Base-by-base conservation (phyloP, 2,888 invertebrate species). In the Sarcophaga carnaria region DNA sequence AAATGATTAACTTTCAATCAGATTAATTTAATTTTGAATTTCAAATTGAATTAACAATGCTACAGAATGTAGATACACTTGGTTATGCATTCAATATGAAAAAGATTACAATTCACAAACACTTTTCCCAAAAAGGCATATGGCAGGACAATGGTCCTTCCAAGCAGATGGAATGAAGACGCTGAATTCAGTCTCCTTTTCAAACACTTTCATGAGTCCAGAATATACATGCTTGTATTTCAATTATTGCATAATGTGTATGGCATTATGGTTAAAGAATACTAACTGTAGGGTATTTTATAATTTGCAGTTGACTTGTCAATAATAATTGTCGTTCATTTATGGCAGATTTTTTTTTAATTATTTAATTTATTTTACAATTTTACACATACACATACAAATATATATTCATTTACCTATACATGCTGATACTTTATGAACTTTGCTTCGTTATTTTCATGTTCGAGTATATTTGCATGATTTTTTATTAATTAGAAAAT, bases 401-500 rank as follows among this genome's bases (percentile, higher is more conserved):
- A 37, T 2, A 37, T 3, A 37, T 10, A 37, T 37, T 2, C 37
- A 37, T 37, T 54, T 54, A 54, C 54, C 4, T 54, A 54, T 22
- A 22, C 22, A 22, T 22, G 22, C 54, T 54, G 5, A 14, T 37
- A 76, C 69, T 45, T 69, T 22, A 27, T 75, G 49, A 76, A 37
- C 22, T 45, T 22, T 47, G 45, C 54, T 25, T 63, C 12, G 14
- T 75, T 54, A 20, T 69, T 70, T 12, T 4, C 14, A 14, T 54
- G 17, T 54, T 10, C 12, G 54, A 17, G 47, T 20, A 45, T 14
- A 45, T 67, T 67, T 79, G 64, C 74, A 78, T 78, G 71, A 60
- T 71, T 84, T 84, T 37, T 37, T 47, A 77, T 62, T 80, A 76
- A 76, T 72, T 76, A 45, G 47, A 80, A 84, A 79, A 54, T 60